Conservation (phyloP, 2,797 vertebrate genomes). For the Dendrocincla tyrannina region DNA sequence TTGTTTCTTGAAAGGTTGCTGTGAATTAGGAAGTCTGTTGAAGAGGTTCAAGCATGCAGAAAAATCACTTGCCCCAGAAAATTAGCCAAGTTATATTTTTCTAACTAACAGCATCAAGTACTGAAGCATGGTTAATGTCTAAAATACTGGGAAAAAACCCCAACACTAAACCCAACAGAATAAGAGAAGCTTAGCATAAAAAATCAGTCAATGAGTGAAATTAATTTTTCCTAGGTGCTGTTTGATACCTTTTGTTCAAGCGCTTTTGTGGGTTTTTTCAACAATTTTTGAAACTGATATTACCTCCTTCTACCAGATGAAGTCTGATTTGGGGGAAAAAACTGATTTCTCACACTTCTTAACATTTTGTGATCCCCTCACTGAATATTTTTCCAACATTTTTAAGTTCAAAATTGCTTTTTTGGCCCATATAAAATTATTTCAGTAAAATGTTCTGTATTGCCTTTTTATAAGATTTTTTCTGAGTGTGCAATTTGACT, state of each 20-base stretch:
- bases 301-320: neutral
- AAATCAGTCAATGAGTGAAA: neutral
- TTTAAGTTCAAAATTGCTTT: neutral
- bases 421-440: neutral
- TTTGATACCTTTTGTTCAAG: neutral
- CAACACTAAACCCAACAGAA: neutral
- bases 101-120: neutral
- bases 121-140: neutral
- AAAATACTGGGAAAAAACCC: neutral
- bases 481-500: neutral
- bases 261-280: neutral
- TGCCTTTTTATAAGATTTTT: neutral
- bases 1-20: neutral
- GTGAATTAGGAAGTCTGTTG: neutral
- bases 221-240: neutral
- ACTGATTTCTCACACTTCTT: neutral
- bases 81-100: neutral
- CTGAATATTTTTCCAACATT: neutral
- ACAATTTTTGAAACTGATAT: neutral
- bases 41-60: neutral
- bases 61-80: neutral
- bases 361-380: accelerated
- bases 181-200: neutral
- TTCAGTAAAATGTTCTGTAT: neutral
- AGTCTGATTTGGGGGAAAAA: neutral